Evolutionary conservation across 2,113 vertebrate genomes (phyloP), one percentile per base, ranked within the genome.

Genomic region (Cyprinodon brontotheroides): DNA sequence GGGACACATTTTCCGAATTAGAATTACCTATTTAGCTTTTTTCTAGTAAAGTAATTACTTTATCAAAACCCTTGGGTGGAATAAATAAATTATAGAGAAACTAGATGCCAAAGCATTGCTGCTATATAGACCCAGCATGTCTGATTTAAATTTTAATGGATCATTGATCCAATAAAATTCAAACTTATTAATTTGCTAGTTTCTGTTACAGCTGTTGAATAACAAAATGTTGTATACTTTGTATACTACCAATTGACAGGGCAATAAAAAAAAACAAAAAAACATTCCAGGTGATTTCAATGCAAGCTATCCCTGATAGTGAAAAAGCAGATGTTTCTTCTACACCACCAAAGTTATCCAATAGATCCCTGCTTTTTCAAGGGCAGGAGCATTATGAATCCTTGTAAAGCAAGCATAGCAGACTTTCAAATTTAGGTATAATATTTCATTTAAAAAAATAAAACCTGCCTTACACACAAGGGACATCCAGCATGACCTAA

Each of bases 141-240:
- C 14, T 63, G 37, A 63, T 63, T 63, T 63, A 17, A 17, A 39
- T 63, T 14, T 38, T 63, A 63, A 63, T 38, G 38, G 61, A 17
- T 63, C 61, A 63, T 63, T 39, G 61, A 63, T 63, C 61, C 61
- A 63, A 38, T 39, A 39, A 63, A 63, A 63, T 14, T 15, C 15
- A 14, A 63, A 36, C 13, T 37, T 38, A 63, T 63, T 15, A 17
- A 63, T 39, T 63, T 62, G 36, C 13, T 62, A 13, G 50, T 57
- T n/a, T 20, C 50, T 57, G 20, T 57, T 57, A 20, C 50, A 57
- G 20, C 50, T 57, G 50, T 57, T 7, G 50, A 57, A 57, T 57
- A 57, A 57, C 50, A 57, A n/a, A 57, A 20, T n/a, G 7, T n/a
- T 57, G 20, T 15, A 15, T 57, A n/a, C 50, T 57, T 57, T 57